Conservation (phyloP, 2,113 vertebrate genomes). For the Genyomyrus donnyi region DNA sequence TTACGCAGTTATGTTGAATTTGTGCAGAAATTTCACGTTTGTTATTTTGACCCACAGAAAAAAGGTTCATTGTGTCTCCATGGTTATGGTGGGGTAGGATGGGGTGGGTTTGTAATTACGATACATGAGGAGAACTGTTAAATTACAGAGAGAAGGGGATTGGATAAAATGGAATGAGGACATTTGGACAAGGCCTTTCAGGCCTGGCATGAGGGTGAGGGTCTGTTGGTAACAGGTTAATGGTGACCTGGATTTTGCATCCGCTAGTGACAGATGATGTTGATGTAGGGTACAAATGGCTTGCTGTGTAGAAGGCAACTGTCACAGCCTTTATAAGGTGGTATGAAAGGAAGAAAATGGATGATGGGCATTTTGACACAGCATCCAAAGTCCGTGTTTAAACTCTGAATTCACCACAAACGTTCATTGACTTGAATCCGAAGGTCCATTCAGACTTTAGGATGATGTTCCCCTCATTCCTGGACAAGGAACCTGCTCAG, state of each 20-base stretch:
- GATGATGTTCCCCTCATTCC: background rate
- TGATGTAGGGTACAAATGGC: conserved; percentile 35
- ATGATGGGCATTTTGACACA: background rate
- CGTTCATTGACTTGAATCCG: background rate
- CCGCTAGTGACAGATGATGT: conserved; percentile 61
- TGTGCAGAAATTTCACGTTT: background rate
- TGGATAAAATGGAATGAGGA: background rate
- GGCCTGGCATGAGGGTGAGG: background rate
- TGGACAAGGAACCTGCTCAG: background rate
- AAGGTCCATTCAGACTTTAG: background rate
- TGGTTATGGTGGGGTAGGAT: background rate
- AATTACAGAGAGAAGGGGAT: background rate
- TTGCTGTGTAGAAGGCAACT: background rate
- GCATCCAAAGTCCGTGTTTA: background rate
- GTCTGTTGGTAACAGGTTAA: conserved; percentile 50
- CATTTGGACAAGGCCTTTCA: conserved; percentile 6
- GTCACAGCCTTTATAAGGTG: background rate
- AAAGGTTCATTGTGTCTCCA: background rate
- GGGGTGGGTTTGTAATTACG: background rate
- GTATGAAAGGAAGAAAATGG: background rate
- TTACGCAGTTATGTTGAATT: background rate
- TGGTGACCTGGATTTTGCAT: conserved; percentile 62
- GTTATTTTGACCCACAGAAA: background rate
- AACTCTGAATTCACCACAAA: background rate
- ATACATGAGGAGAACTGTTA: background rate